A percentile compares a stretch with the other conserved stretches of the same genome.
Conservation (phyloP, 2,888 invertebrate genomes). For the Cremastinae sp. region DNA sequence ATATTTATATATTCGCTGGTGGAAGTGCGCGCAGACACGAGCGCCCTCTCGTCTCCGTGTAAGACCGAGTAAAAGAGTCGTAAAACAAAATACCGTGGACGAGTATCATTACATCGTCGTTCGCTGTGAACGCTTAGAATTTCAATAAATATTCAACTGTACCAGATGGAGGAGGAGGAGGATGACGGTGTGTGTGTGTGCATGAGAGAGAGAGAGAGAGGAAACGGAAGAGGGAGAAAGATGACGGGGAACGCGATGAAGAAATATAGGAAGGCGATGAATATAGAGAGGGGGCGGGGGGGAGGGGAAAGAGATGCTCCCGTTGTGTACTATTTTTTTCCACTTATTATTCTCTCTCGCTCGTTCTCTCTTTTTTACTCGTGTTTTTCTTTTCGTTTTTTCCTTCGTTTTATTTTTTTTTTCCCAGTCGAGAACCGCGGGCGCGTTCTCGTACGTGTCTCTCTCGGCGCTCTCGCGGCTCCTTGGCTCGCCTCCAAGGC, state of each 20-base stretch:
- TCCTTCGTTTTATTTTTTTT: slow-evolving; percentile 48
- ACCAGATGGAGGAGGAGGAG: slow-evolving; percentile 53
- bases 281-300: slow-evolving; percentile 35
- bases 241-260: slow-evolving; percentile 20
- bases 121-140: slow-evolving; percentile 72
- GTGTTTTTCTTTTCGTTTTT: neutral
- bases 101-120: slow-evolving; percentile 52
- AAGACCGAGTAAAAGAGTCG: slow-evolving; percentile 44
- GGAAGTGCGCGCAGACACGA: neutral
- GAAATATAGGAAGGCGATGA: slow-evolving; percentile 45
- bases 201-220: too few species aligned
- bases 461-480: slow-evolving; percentile 25
- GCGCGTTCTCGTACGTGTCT: slow-evolving; percentile 3
- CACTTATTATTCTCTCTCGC: slow-evolving; percentile 12
- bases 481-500: slow-evolving; percentile 59
- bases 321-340: slow-evolving; percentile 40
- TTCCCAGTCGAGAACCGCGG: slow-evolving; percentile 3
- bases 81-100: slow-evolving; percentile 48
- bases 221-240: slow-evolving; percentile 4
- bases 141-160: slow-evolving; percentile 75
- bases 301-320: slow-evolving; percentile 4
- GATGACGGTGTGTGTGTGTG: too few species aligned
- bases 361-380: slow-evolving; percentile 22
- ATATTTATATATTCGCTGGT: neutral
- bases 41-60: slow-evolving; percentile 5